Base-by-base conservation (phyloP, 2,113 vertebrate genomes). In the Jacana jacana region DNA sequence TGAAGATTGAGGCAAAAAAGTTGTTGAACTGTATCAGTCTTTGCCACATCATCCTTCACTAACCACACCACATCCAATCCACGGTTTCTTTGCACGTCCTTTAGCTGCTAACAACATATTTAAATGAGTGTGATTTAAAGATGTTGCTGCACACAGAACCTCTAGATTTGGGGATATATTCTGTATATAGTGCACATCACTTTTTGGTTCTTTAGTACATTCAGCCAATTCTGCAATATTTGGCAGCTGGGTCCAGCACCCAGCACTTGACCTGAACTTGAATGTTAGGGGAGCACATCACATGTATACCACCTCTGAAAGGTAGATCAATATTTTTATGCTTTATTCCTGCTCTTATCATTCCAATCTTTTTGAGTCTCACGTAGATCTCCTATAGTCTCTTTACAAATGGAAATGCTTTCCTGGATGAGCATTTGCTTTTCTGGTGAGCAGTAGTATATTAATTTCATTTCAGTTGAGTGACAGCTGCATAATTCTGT, bases 391-490 rank as follows among this genome's bases (percentile, higher is more conserved):
- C 28, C 5, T 44, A 63, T 68, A 81, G 55, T 84, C 28, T 25
- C 69, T 89, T 52, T 68, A 84, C 33, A 91, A 78, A 81, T 65
- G 20, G 23, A 86, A 42, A 63, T 71, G 31, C 40, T 93, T 89
- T n/a, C 52, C 42, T 79, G 30, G 42, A 33, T 95, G 35, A 85
- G 52, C 52, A 76, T 61, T 88, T 8, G 2, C 57, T 86, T 82
- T 85, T 91, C 27, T 81, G 87, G 44, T 80, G 69, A 84, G 69
- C 35, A 57, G 57, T 33, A 87, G 68, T 87, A 52, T 49, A 79
- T 68, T 79, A 89, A 80, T 88, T 86, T 94, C 4, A 86, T 96
- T 95, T 87, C 79, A 85, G 79, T 72, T 94, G 87, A 96, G 40
- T 95, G 91, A 87, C 91, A 95, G 81, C 72, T 91, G 39, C 39